These are phyloP conservation scores for Leptinotarsa tumamoca DNA, from an alignment of 2,888 invertebrate species.

Conservation along the genomic window DNA sequence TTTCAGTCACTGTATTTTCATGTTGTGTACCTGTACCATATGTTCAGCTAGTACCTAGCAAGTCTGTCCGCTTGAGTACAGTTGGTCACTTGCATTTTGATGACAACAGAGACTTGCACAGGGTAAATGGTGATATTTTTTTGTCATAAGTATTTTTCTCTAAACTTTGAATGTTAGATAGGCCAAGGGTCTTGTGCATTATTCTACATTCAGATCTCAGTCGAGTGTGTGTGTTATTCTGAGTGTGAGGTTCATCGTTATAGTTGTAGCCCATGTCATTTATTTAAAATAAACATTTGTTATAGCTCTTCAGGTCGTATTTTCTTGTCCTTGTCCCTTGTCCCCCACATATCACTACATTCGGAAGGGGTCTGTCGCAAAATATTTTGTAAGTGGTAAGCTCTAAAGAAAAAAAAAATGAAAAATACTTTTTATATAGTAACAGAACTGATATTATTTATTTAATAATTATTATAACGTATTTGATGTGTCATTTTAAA, in stretches of 20 bases:
- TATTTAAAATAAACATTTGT: constrained; percentile 65
- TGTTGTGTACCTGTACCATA: constrained; percentile 69
- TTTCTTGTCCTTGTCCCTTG: constrained; percentile 57
- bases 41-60: constrained; percentile 69
- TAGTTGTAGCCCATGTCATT: constrained; percentile 65
- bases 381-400: constrained; percentile 54
- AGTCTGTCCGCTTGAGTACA: constrained; percentile 68
- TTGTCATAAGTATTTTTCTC: constrained; percentile 69
- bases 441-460: constrained; percentile 60
- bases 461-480: constrained; percentile 54
- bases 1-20: constrained; percentile 68
- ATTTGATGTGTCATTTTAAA: constrained; percentile 54
- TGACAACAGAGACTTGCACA: constrained; percentile 69
- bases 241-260: constrained; percentile 61
- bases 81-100: constrained; percentile 68
- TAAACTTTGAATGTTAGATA: constrained; percentile 68
- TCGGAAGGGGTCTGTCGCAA: constrained; percentile 49
- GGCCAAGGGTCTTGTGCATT: constrained; percentile 68
- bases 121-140: constrained; percentile 70
- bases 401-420: constrained; percentile 47
- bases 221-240: constrained; percentile 62
- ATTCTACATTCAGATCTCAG: constrained; percentile 65
- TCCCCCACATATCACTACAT: constrained; percentile 63
- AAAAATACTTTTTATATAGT: constrained; percentile 57
- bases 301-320: constrained; percentile 64